These are phyloP conservation scores for Drosophila athabasca DNA, from an alignment of 1,140 invertebrate species.

Conservation along the genomic window DNA sequence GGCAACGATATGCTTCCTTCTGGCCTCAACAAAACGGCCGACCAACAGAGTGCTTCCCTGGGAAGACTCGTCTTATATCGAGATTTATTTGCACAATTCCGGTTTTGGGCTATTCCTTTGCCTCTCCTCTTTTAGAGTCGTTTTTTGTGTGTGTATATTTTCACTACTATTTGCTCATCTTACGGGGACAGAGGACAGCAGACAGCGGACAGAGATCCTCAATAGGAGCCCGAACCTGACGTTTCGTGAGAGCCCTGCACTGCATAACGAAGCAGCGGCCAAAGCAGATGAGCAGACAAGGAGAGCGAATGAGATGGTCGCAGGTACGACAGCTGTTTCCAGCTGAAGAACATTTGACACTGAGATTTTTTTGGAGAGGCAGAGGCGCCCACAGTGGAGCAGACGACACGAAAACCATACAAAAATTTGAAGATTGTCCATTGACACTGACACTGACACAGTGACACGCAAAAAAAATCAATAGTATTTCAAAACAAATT, in stretches of 20 bases:
- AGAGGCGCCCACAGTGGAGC: constrained; percentile 56
- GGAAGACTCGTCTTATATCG: constrained; percentile 56
- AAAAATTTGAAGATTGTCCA: constrained; percentile 23
- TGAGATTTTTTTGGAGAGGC: constrained; percentile 31
- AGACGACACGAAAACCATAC: constrained; percentile 26
- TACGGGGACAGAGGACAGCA: constrained; percentile 22
- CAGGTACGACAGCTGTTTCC: constrained; percentile 63
- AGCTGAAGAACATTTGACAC: constrained; percentile 65
- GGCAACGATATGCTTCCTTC: constrained; percentile 62
- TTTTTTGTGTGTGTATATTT: constrained; percentile 70
- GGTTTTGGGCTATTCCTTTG: constrained; percentile 68
- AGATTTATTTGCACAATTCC: constrained; percentile 82
- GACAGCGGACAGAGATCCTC: constrained; percentile 33
- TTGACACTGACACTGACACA: constrained; percentile 75
- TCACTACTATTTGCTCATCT: constrained; percentile 67
- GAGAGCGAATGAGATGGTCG: constrained; percentile 28
- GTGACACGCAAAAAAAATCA: constrained; percentile 74
- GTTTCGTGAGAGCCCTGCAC: constrained; percentile 5
- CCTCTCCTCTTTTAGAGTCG: constrained; percentile 24
- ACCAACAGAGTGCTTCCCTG: constrained; percentile 6
- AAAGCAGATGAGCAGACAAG: constrained; percentile 26
- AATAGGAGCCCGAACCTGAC: constrained; percentile 20
- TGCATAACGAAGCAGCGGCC: constrained; percentile 35
- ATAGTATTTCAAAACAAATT: constrained; percentile 67
- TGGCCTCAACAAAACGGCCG: constrained; percentile 28